Evolutionary conservation across 2,888 invertebrate genomes (phyloP).

Genomic region (Dexiosoma caninum): DNA sequence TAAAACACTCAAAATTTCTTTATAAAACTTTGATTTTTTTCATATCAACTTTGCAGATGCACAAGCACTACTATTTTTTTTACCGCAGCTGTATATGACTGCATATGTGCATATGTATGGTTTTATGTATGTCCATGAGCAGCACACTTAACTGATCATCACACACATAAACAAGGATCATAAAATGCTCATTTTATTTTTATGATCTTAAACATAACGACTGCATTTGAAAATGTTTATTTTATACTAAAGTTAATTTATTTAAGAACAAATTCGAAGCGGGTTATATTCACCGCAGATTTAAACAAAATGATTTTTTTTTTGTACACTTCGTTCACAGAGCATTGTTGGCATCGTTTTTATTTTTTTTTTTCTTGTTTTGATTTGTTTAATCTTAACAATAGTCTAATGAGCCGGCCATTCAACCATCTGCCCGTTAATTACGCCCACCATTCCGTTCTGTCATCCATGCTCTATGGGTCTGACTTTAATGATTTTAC

Average conservation of each 20-base stretch:
- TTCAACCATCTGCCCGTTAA: slow-evolving; percentile 23
- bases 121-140: no score
- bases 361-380: neutral
- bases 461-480: neutral
- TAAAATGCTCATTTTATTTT: slow-evolving; percentile 32
- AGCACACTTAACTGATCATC: neutral
- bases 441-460: slow-evolving; percentile 46
- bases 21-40: no score
- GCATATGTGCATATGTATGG: no score
- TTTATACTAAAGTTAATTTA: slow-evolving; percentile 67
- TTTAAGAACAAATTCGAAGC: slow-evolving; percentile 68
- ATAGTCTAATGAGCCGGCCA: neutral
- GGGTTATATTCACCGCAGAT: no score
- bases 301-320: slow-evolving; percentile 42
- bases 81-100: no score
- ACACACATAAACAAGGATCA: slow-evolving; percentile 33
- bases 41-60: no score
- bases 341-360: neutral
- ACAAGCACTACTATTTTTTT: no score
- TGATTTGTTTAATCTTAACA: slow-evolving; percentile 42
- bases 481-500: neutral
- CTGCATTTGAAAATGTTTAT: slow-evolving; percentile 67
- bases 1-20: no score
- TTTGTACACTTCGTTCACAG: neutral
- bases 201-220: slow-evolving; percentile 39